Evolutionary conservation across 2,113 vertebrate species (phyloP).

Genomic region (Saccopteryx bilineata): DNA sequence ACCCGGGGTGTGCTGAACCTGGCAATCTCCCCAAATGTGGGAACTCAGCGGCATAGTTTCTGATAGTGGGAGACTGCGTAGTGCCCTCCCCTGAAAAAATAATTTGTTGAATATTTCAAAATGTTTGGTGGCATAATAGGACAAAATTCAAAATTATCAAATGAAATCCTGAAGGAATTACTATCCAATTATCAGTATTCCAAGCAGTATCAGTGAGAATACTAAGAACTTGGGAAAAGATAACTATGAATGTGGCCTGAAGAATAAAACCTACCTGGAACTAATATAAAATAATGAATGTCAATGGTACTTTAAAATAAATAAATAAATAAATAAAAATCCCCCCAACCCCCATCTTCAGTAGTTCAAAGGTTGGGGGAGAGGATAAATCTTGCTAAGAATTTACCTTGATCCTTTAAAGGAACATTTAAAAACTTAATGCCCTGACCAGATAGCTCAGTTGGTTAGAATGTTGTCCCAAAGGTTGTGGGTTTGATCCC

Average conservation of each 20-base stretch:
- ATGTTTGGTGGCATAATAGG: background rate
- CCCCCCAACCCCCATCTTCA: background rate
- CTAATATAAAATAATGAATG: background rate
- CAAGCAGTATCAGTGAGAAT: background rate
- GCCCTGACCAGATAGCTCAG: too few relatives aligned
- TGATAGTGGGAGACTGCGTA: background rate
- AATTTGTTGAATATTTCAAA: background rate
- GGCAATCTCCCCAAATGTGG: background rate
- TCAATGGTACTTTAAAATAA: background rate
- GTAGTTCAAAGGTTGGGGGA: constrained; percentile 15
- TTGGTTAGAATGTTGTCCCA: too few relatives aligned
- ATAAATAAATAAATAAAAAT: background rate
- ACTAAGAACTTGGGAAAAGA: background rate
- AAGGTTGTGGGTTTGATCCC: too few relatives aligned
- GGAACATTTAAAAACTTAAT: constrained; percentile 20
- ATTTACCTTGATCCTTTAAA: constrained; percentile 35
- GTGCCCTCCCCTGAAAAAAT: background rate
- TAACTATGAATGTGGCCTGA: background rate
- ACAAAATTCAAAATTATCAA: constrained; percentile 20
- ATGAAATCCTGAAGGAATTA: constrained; percentile 22
- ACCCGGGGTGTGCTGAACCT: background rate
- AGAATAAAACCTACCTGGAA: background rate
- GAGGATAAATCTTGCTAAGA: constrained; percentile 36
- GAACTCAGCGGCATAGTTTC: background rate
- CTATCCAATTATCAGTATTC: background rate